phyloP scores from a whole-genome alignment of 2,888 invertebrate species.

The Osedax frankpressi region DNA sequence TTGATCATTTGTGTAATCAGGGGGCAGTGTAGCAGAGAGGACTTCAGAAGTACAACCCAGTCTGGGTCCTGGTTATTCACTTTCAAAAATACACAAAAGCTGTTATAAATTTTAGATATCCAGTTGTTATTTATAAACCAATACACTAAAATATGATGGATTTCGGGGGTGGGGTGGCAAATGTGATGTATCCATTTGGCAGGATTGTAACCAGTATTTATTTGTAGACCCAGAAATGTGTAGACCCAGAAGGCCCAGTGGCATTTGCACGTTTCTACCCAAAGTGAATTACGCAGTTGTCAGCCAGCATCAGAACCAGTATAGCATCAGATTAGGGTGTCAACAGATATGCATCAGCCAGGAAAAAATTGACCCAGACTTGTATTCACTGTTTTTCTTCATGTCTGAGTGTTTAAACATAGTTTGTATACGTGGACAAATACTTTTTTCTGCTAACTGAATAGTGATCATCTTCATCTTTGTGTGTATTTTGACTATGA shows the following conservation, averaged over 20 bases:
- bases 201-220: neutral
- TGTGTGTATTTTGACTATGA: neutral
- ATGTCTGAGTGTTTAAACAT: neutral
- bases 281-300: conserved; percentile 6
- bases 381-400: neutral
- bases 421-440: neutral
- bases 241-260: no score
- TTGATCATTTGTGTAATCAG: conserved; percentile 3
- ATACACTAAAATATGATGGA: neutral
- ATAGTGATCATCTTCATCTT: neutral
- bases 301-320: neutral
- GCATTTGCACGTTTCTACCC: neutral
- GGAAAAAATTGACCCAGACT: neutral
- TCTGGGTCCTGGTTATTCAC: neutral
- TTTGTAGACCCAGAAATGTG: neutral
- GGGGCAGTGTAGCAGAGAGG: neutral
- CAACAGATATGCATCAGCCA: neutral
- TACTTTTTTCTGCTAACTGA: conserved; percentile 8
- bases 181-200: conserved; percentile 3
- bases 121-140: neutral
- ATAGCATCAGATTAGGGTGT: neutral
- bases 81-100: neutral
- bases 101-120: neutral
- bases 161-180: neutral
- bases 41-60: neutral